These are phyloP conservation scores for Origma solitaria DNA, from an alignment of 2,113 vertebrate genomes.

Conservation along the genomic window DNA sequence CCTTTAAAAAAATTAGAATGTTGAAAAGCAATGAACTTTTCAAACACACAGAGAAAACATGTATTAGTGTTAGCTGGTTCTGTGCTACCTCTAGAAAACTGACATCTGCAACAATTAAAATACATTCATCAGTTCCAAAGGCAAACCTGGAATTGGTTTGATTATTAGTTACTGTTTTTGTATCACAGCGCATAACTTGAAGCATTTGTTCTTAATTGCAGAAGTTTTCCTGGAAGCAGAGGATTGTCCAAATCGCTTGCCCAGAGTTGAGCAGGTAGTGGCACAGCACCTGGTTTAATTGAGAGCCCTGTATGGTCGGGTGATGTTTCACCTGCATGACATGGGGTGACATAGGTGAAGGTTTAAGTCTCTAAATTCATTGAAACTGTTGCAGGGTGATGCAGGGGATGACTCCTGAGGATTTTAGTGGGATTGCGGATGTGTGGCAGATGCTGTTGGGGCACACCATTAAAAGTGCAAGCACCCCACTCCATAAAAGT, in stretches of 20 bases:
- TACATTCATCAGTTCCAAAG: not conserved
- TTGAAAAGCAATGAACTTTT: not conserved
- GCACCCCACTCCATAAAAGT: rapidly evolving
- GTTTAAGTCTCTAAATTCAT: not conserved
- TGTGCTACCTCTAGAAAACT: not conserved
- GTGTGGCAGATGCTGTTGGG: not conserved
- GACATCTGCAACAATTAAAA: not conserved
- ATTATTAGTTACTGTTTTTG: not conserved
- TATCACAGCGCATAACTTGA: not conserved
- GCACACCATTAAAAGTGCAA: not conserved
- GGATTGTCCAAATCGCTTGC: not conserved
- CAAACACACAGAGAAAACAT: not conserved
- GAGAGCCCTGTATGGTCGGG: not conserved
- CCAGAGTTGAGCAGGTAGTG: not conserved
- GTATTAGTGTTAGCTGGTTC: not conserved
- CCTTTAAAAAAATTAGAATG: not conserved
- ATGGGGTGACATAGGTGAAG: rapidly evolving
- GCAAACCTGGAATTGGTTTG: not conserved
- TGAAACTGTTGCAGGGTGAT: not conserved
- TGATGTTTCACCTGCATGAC: not conserved
- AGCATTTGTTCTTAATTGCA: not conserved
- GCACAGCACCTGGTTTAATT: not conserved
- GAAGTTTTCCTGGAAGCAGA: not conserved
- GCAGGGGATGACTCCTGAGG: not conserved
- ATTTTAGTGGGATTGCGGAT: not conserved